Evolutionary conservation across 2,888 invertebrate genomes (phyloP).

Genomic region (Chymomyza amoena): DNA sequence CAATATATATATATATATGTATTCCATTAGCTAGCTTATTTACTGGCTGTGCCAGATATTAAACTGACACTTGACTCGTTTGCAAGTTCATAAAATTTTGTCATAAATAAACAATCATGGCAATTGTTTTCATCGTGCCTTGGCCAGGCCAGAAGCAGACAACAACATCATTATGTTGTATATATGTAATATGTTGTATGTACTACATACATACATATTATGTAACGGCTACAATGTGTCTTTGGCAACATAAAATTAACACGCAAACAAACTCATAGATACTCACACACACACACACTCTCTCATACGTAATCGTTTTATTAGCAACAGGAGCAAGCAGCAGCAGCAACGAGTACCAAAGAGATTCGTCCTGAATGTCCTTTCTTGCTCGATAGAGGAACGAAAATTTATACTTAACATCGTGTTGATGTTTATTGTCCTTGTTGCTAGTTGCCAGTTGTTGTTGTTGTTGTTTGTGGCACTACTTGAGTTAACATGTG

Average conservation of each 20-base stretch:
- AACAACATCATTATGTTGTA: slow-evolving; percentile 16
- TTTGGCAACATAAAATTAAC: slow-evolving; percentile 62
- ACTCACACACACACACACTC: not conserved
- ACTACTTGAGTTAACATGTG: slow-evolving; percentile 68
- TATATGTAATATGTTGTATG: too few relatives aligned
- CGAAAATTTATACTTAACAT: slow-evolving; percentile 22
- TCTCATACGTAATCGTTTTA: slow-evolving; percentile 61
- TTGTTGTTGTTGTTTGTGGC: slow-evolving; percentile 40
- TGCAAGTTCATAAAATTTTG: not conserved
- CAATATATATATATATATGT: not conserved
- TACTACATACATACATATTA: not conserved
- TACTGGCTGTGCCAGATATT: not conserved
- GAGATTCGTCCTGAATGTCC: slow-evolving; percentile 8
- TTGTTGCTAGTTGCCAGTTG: slow-evolving; percentile 40
- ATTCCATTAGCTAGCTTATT: not conserved
- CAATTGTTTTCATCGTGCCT: slow-evolving; percentile 58
- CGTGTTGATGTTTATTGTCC: slow-evolving; percentile 39
- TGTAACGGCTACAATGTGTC: slow-evolving; percentile 4
- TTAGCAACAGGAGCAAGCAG: slow-evolving; percentile 52
- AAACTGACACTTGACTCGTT: not conserved
- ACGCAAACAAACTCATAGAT: slow-evolving; percentile 11
- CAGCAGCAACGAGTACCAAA: slow-evolving; percentile 11
- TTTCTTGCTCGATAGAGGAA: slow-evolving; percentile 10
- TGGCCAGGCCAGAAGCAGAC: slow-evolving; percentile 12
- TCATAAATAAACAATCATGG: slow-evolving; percentile 12